Conservation (phyloP, 2,888 invertebrate genomes). For the Ochropleura leucogaster region DNA sequence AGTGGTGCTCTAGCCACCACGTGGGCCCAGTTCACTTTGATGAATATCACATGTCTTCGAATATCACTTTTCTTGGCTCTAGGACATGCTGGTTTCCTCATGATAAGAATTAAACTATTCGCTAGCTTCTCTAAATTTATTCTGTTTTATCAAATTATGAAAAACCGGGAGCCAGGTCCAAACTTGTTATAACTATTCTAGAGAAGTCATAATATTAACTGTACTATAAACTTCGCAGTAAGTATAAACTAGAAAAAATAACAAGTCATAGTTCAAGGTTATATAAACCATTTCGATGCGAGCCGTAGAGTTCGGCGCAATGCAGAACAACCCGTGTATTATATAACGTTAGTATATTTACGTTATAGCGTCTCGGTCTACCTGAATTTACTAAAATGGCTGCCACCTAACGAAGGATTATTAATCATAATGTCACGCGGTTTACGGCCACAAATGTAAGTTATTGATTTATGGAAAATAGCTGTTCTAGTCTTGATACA, state of each 20-base stretch:
- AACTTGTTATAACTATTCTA: not conserved
- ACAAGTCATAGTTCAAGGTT: conserved; percentile 36
- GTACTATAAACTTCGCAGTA: not conserved
- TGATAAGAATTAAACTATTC: not conserved
- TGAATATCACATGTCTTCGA: not conserved
- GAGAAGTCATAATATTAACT: not conserved
- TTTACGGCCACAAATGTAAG: not conserved
- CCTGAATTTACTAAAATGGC: conserved; percentile 15
- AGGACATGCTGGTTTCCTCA: not conserved
- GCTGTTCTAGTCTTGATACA: not conserved
- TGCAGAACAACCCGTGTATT: conserved; percentile 34
- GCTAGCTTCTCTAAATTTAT: not conserved
- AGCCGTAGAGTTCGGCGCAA: conserved; percentile 41
- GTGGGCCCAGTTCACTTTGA: too few species aligned
- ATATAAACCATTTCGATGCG: not conserved
- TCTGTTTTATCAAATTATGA: not conserved
- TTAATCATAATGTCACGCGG: conserved; percentile 41
- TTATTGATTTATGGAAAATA: conserved; percentile 44
- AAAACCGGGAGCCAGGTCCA: not conserved
- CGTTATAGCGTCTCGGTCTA: not conserved
- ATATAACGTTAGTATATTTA: not conserved
- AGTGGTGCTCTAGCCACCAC: not conserved
- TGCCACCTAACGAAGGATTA: conserved; percentile 1
- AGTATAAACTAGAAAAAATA: not conserved
- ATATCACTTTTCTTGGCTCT: not conserved